Evolutionary conservation across 2,113 vertebrate species (phyloP), one percentile per base, ranked within the genome.

Genomic region (Amia ocellicauda): DNA sequence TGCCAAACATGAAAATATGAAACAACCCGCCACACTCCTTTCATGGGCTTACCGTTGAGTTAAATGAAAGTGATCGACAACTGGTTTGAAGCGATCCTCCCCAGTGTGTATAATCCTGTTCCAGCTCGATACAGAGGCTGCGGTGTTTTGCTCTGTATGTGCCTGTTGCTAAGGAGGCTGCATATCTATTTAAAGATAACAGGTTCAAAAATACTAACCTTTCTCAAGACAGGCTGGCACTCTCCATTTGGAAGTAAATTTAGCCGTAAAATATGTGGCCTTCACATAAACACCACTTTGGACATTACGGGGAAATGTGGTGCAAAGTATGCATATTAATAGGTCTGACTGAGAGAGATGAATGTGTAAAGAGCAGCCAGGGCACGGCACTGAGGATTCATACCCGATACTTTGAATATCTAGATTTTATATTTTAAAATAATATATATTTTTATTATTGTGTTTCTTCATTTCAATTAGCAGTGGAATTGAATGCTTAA

Each of bases 161-260:
- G 45, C 55, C 26, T 58, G 63, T 53, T 66, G 36, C 57, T 43
- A 43, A 43, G 58, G 58, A 60, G 64, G 57, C 47, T 17, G 16
- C 17, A 19, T 36, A 20, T 52, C 36, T 66, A 66, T 60, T 66
- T 60, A 59, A 60, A 66, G 64, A 60, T 3, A 7, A 53, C 20
- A 27, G 20, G 29, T 52, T 23, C 29, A 36, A 19, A 60, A 60
- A 60, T 22, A 43, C 17, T 16, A 5, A 17, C 10, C 17, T 10
- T 49, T 66, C 47, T 53, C 31, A 22, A 43, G 26, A 31, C 29
- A 53, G 9, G n/a, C 31, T 54, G 56, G 14, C 28, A 23, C 42
- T 50, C 42, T 36, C 20, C 41, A 7, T n/a, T 14, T 22, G 63
- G 36, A 49, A 65, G 16, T 13, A 11, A 42, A 19, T 36, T 26